These are phyloP conservation scores for Channallabes apus DNA, from an alignment of 2,797 vertebrate genomes.

Conservation along the genomic window DNA sequence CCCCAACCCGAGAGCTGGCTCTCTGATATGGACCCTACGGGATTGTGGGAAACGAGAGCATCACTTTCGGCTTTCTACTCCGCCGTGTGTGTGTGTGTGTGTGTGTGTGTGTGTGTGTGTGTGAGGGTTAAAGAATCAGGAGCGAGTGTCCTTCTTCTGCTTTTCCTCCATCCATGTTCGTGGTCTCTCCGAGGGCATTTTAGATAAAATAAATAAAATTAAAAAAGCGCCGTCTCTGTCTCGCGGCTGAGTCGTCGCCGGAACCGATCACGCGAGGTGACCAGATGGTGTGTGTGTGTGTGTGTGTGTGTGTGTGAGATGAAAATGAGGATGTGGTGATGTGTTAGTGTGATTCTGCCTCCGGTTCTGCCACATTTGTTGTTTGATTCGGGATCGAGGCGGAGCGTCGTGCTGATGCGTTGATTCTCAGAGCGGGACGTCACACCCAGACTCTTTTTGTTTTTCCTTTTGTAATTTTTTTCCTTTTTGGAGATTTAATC, in stretches of 20 bases:
- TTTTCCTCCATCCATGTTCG: background rate
- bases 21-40: background rate
- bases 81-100: background rate
- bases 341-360: conserved; percentile 22
- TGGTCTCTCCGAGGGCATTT: background rate
- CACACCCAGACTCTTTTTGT: background rate
- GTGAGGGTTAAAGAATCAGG: conserved; percentile 5
- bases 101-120: too few relatives aligned
- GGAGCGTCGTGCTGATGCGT: background rate
- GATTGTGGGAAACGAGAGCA: conserved; percentile 16
- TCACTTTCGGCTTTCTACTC: background rate
- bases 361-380: conserved; percentile 50
- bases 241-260: background rate
- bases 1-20: background rate
- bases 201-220: background rate
- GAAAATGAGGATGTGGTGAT: background rate
- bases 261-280: conserved; percentile 36
- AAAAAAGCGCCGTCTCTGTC: background rate
- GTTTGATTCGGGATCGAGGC: conserved; percentile 48
- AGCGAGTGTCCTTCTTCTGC: background rate
- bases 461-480: background rate
- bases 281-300: conserved; percentile 50
- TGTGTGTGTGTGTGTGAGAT: background rate
- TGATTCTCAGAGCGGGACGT: conserved; percentile 5
- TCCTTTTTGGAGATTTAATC: conserved; percentile 27